Conservation (phyloP, 2,888 invertebrate species). For the Lasioglossum villosulum region DNA sequence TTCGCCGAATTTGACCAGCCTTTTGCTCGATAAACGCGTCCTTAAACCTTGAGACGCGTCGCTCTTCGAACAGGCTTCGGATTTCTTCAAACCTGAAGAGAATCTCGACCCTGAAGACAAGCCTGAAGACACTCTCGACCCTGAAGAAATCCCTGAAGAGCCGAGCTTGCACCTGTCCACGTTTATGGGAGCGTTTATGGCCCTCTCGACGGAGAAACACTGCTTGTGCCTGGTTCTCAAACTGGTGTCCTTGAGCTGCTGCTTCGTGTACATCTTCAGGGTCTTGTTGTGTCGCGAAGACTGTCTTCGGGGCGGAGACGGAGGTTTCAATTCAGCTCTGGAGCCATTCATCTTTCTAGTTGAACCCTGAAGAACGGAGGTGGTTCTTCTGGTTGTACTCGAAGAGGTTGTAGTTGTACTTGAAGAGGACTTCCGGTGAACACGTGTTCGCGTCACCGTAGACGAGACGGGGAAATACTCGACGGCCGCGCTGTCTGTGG, state of each 20-base stretch:
- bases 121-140: too few species aligned
- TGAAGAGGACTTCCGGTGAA: conserved; percentile 87
- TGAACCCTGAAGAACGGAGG: conserved; percentile 17
- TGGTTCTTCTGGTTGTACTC: conserved; percentile 86
- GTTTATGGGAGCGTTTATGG: conserved; percentile 87
- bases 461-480: conserved; percentile 94
- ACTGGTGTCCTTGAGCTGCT: not conserved
- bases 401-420: conserved; percentile 80
- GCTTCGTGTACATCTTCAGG: conserved; percentile 86
- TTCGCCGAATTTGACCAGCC: not conserved
- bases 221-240: conserved; percentile 84
- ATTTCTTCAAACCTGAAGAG: not conserved
- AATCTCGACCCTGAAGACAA: too few species aligned
- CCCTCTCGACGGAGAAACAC: conserved; percentile 84
- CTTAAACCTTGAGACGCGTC: conserved; percentile 23
- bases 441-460: conserved; percentile 92
- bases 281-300: conserved; percentile 91
- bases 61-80: conserved; percentile 66
- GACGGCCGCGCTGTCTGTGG: conserved; percentile 91
- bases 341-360: conserved; percentile 34
- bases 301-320: conserved; percentile 90
- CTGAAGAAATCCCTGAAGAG: too few species aligned
- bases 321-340: conserved; percentile 83
- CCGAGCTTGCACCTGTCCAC: conserved; percentile 80
- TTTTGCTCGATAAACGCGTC: conserved; percentile 49